phyloP scores from a whole-genome alignment of 2,113 vertebrate species.

The Ahaetulla prasina region DNA sequence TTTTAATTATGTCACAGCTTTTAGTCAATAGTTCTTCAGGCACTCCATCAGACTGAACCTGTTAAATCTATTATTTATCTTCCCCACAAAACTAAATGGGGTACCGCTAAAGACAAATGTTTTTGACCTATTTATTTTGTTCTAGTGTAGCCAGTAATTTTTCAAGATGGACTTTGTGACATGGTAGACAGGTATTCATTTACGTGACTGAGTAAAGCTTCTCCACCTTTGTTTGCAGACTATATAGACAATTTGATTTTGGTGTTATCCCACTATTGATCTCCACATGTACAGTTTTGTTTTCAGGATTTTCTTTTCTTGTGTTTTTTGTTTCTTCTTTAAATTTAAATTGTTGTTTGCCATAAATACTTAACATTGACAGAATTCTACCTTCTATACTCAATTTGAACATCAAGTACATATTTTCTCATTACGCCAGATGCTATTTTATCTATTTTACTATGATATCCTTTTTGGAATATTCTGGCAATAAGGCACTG shows the following conservation, averaged over 20 bases:
- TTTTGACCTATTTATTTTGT: background rate
- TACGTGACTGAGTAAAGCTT: background rate
- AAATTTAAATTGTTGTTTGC: background rate
- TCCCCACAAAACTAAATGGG: background rate
- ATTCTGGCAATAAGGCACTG: background rate
- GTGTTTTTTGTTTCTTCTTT: background rate
- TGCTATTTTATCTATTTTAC: background rate
- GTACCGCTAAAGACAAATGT: background rate
- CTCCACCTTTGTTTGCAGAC: background rate
- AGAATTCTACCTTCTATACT: background rate
- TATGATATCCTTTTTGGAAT: background rate
- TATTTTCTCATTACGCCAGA: background rate
- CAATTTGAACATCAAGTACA: background rate
- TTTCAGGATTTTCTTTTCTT: background rate
- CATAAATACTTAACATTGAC: background rate
- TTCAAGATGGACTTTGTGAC: background rate
- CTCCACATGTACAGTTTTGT: background rate
- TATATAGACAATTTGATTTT: background rate
- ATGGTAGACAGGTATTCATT: background rate
- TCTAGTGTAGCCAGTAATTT: background rate
- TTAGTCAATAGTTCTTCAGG: background rate
- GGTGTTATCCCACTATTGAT: background rate
- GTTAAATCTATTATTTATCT: background rate
- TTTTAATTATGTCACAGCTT: background rate
- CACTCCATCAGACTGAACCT: background rate